Percentiles rank a stretch among this genome's conserved stretches.
Conservation (phyloP, 2,113 vertebrate species). For the Calidris pugnax region DNA sequence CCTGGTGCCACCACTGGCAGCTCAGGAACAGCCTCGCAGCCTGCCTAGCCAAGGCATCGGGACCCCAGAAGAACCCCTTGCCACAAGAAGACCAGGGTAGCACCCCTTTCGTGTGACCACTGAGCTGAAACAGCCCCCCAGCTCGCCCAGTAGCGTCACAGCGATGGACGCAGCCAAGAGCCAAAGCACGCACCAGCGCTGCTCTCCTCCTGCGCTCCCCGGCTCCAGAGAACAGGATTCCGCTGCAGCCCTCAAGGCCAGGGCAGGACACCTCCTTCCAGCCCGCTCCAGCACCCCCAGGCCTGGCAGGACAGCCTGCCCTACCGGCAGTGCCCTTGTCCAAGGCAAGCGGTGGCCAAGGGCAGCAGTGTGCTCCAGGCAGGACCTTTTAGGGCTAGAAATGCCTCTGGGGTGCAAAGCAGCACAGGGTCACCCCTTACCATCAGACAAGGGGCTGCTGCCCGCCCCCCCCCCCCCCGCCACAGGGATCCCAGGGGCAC, state of each 20-base stretch:
- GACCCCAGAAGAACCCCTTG: neutral
- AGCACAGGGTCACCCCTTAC: neutral
- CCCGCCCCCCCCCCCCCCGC: rapidly evolving
- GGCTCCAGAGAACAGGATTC: neutral
- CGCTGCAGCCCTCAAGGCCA: neutral
- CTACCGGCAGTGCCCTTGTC: rapidly evolving
- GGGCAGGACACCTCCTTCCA: neutral
- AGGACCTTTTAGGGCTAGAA: neutral
- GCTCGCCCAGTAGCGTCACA: neutral
- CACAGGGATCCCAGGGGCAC: neutral
- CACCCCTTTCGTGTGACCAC: neutral
- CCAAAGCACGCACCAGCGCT: rapidly evolving
- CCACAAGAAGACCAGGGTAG: neutral
- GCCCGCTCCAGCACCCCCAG: rapidly evolving
- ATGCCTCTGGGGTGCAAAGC: neutral
- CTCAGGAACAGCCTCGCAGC: neutral
- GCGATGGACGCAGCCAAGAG: rapidly evolving
- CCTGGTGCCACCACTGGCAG: neutral
- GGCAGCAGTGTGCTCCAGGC: neutral
- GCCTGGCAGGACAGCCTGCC: neutral
- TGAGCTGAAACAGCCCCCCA: neutral
- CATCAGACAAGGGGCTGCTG: rapidly evolving
- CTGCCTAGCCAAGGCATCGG: neutral
- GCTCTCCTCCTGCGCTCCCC: no score
- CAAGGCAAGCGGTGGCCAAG: neutral